Conservation (phyloP, 2,888 invertebrate species). For the Chrysomela aeneicollis region DNA sequence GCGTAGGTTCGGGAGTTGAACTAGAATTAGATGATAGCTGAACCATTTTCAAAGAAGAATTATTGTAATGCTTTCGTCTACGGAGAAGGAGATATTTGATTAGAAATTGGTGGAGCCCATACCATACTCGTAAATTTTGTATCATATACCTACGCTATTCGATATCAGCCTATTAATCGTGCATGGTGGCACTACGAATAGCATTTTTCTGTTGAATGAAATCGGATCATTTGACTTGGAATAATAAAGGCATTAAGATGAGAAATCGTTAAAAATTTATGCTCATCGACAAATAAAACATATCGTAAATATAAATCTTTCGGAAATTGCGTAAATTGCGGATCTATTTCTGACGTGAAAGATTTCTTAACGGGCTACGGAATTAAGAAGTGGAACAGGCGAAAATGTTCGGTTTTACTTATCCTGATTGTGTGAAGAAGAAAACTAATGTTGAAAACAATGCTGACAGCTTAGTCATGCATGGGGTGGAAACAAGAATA, state of each 20-base stretch:
- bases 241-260: conserved; percentile 35
- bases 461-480: conserved; percentile 22
- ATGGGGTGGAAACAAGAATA: conserved; percentile 10
- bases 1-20: too few relatives aligned
- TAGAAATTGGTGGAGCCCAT: too few relatives aligned
- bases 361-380: conserved; percentile 26
- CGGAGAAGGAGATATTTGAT: too few relatives aligned
- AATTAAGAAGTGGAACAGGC: conserved; percentile 25
- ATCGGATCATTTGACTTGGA: conserved; percentile 26
- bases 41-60: too few relatives aligned
- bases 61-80: too few relatives aligned
- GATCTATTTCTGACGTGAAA: conserved; percentile 34
- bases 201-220: conserved; percentile 5
- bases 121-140: too few relatives aligned
- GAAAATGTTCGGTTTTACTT: conserved; percentile 21
- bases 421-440: conserved; percentile 19
- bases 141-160: too few relatives aligned
- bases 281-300: conserved; percentile 38
- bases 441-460: conserved; percentile 20
- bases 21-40: too few relatives aligned
- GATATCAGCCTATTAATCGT: too few relatives aligned
- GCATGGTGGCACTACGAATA: too few relatives aligned
- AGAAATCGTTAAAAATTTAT: conserved; percentile 35
- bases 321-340: conserved; percentile 27
- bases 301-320: conserved; percentile 39